Base-by-base conservation (phyloP, 2,888 invertebrate genomes). In the Sabellastarte sp. region DNA sequence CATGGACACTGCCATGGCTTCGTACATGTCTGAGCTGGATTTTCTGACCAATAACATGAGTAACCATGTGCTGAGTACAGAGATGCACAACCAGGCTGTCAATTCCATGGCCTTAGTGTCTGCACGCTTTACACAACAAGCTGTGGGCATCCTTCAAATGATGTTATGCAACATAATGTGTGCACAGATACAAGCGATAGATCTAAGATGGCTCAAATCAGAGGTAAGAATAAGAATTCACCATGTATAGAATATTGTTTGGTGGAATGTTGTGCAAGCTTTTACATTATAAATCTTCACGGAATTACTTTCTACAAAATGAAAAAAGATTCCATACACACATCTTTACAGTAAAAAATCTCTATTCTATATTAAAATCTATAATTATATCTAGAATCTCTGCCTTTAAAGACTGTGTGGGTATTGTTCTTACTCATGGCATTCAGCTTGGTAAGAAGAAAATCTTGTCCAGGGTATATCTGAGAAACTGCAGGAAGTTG, bases 51-150 rank as follows among this genome's bases (percentile, higher is more conserved):
- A 65, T 32, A 69, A 72, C 4, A 62, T 76, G 66, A 74, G 74
- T 24, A 71, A 73, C 53, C 75, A 76, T 59, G 73, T 74, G 50
- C 57, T 73, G 31, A 71, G 72, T 53, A 74, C 76, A 2, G 76
- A 76, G 61, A 66, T 71, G 64, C 71, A 74, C 65, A 76, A 76
- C 65, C 76, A 76, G 62, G 63, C 72, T 10, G 68, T 76, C 52
- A 76, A 76, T 65, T 75, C 74, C 4, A 59, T 75, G 69, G 75
- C 72, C 0, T 64, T 74, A 26, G 60, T 75, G 57, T 71, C 70
- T 31, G 71, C 69, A 4, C 50, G 2, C n/a, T 74, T 53, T 50
- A 50, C n/a, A 28, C 31, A 26, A 10, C 50, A 57, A 5, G 62
- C 65, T n/a, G 26, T 70, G 24, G 67, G 73, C 50, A 60, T 76